Evolutionary conservation across 2,797 vertebrate genomes (phyloP).

Genomic region (Otus scops): DNA sequence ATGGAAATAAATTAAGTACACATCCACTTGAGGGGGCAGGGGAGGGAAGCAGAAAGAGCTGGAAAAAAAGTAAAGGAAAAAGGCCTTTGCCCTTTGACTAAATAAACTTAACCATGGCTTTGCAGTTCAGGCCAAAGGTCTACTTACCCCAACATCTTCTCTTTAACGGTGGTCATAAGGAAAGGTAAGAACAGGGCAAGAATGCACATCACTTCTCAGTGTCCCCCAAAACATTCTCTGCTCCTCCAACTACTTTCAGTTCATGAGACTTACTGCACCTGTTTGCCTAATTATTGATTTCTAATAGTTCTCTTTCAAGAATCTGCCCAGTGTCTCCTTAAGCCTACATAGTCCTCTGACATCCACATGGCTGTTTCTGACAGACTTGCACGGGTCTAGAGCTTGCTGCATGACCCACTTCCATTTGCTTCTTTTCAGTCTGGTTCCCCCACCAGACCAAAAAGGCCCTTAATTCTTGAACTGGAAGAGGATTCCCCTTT

Average conservation of each 20-base stretch:
- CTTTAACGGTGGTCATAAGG: background rate
- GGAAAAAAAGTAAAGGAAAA: background rate
- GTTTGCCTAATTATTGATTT: background rate
- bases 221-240: background rate
- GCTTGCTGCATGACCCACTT: background rate
- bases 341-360: background rate
- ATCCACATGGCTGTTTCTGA: background rate
- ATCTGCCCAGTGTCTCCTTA: background rate
- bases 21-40: rapidly evolving
- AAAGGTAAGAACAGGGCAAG: background rate
- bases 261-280: background rate
- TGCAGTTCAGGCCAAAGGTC: background rate
- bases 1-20: background rate
- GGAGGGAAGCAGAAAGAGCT: no score
- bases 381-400: background rate
- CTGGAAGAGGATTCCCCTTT: background rate
- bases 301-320: background rate
- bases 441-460: background rate
- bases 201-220: background rate
- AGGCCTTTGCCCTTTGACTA: background rate
- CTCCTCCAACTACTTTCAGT: background rate
- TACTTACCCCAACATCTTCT: background rate
- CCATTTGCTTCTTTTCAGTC: background rate
- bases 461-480: background rate
- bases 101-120: background rate